phyloP scores from a whole-genome alignment of 2,113 vertebrate genomes.

The Arenaria interpres region DNA sequence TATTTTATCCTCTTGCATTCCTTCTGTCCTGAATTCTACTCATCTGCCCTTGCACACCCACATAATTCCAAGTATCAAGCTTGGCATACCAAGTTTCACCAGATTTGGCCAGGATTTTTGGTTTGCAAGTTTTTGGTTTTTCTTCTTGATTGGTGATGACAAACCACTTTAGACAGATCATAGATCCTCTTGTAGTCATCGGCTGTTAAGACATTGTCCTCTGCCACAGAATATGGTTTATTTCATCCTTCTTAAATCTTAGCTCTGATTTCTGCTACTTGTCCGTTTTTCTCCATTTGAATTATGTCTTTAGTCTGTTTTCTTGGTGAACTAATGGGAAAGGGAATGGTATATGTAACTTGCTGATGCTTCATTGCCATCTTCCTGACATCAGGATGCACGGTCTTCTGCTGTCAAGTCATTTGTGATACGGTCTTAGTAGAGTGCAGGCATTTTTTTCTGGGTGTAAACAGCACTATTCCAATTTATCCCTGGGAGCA shows the following conservation, averaged over 20 bases:
- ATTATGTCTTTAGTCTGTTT: background rate
- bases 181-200: background rate
- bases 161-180: background rate
- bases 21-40: background rate
- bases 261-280: background rate
- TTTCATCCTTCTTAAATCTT: background rate
- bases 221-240: background rate
- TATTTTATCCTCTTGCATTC: background rate
- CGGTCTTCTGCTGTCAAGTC: background rate
- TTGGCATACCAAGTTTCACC: background rate
- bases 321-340: background rate
- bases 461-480: background rate
- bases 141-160: background rate
- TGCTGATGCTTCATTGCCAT: background rate
- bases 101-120: background rate
- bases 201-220: background rate
- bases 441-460: background rate
- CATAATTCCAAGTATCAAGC: background rate
- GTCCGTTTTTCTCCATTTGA: background rate
- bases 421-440: background rate
- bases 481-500: background rate
- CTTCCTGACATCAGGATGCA: background rate
- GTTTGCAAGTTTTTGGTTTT: background rate
- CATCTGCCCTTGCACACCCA: background rate
- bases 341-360: background rate